Evolutionary conservation across 2,113 vertebrate genomes (phyloP), one percentile per base, ranked within the genome.

Genomic region (Equus quagga): DNA sequence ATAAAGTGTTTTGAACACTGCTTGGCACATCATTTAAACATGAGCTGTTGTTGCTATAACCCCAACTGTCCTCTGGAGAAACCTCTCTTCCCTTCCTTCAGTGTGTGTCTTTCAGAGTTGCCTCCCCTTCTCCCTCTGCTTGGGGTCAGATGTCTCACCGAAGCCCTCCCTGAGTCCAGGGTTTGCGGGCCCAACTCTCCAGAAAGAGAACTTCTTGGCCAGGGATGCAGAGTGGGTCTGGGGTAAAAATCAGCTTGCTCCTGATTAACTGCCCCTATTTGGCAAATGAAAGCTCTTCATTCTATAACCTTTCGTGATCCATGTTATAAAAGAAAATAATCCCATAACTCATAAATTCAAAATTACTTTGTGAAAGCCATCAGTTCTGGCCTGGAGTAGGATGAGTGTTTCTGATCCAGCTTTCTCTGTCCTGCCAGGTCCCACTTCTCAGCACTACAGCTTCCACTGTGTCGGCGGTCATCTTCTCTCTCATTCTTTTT

Each of bases 301-400:
- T 89, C 72, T 67, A 46, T 62, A 81, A 92, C 6, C 12, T 18
- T 65, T 69, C 49, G n/a, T 31, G 69, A 83, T 82, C 51, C 56
- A 60, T n/a, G 31, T 72, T 73, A 85, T 85, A 41, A 92, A 92
- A 82, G 73, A 81, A 92, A 90, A 83, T 18, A 69, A 78, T 54
- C n/a, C 19, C 36, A 46, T 31, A 54, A 26, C 33, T 19, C 4
- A 18, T 23, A 31, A 19, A 58, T 84, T 94, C 51, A 83, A 14
- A 69, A 56, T 89, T 62, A 2, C 67, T 73, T 51, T 82, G 82
- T 13, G 18, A 36, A 91, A 54, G 33, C 60, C 58, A 6, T 72
- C 62, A 86, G 36, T 13, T 69, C 44, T 28, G 36, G 8, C 64
- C 70, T 75, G 44, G 3, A 28, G 28, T 26, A 54, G 24, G 51